phyloP scores from a whole-genome alignment of 2,113 vertebrate species.

The Percopsis transmontana region DNA sequence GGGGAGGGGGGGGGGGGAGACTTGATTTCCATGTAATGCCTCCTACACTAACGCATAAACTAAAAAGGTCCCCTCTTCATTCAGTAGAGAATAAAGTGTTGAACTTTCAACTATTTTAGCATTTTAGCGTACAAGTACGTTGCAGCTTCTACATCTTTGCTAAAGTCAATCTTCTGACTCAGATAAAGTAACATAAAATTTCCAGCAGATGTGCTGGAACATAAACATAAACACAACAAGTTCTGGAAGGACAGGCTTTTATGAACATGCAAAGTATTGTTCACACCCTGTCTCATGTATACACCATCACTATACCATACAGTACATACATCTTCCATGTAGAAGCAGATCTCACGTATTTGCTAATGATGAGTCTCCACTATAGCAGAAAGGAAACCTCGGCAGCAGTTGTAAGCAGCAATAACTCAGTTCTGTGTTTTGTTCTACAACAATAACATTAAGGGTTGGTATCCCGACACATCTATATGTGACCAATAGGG shows the following conservation, averaged over 20 bases:
- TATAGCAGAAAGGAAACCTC: neutral
- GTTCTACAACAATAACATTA: conserved; percentile 35
- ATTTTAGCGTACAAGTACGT: no score
- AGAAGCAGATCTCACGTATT: no score
- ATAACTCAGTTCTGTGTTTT: conserved; percentile 43
- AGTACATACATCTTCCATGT: no score
- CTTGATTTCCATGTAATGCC: no score
- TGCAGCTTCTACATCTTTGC: no score
- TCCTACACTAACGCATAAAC: no score
- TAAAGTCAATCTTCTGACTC: neutral
- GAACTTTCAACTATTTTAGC: no score
- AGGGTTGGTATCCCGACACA: conserved; percentile 10
- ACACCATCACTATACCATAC: no score
- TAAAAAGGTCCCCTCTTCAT: no score
- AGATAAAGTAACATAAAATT: neutral
- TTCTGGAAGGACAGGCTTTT: neutral
- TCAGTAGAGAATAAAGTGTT: no score
- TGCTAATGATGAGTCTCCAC: neutral
- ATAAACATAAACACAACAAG: neutral
- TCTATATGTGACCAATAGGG: conserved; percentile 32
- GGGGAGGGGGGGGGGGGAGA: no score
- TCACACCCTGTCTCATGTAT: neutral
- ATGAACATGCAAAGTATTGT: neutral
- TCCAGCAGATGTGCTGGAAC: neutral
- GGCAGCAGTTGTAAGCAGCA: neutral